Conservation (phyloP, 2,113 vertebrate genomes). For the Ammodramus savannarum region DNA sequence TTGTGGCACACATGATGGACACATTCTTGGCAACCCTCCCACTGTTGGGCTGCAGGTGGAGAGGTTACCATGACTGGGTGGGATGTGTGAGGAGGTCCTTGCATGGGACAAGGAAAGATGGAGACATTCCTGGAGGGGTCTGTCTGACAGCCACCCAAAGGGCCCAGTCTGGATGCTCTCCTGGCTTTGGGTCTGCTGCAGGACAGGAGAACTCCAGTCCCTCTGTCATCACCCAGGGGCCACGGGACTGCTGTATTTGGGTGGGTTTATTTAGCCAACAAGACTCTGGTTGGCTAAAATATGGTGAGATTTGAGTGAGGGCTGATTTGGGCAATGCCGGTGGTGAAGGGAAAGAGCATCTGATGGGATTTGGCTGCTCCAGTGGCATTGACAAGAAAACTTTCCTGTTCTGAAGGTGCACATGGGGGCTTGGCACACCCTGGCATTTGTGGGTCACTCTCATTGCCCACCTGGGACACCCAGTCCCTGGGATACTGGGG, state of each 20-base stretch:
- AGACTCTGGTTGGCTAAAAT: not conserved
- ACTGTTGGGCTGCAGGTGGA: not conserved
- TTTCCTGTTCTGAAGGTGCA: not conserved
- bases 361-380: not conserved
- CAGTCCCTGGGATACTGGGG: not conserved
- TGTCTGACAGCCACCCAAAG: not conserved
- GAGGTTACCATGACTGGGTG: not conserved
- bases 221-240: not conserved
- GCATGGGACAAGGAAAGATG: not conserved
- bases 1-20: not conserved
- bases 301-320: not conserved
- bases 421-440: not conserved
- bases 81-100: accelerated
- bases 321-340: not conserved
- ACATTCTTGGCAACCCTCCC: not conserved
- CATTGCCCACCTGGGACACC: not conserved
- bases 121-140: not conserved
- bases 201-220: not conserved
- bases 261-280: no score
- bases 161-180: not conserved
- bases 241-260: accelerated
- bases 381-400: not conserved
- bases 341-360: not conserved
- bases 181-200: not conserved
- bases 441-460: not conserved